Conservation (phyloP, 2,888 invertebrate genomes). For the Tortricodes alternella region DNA sequence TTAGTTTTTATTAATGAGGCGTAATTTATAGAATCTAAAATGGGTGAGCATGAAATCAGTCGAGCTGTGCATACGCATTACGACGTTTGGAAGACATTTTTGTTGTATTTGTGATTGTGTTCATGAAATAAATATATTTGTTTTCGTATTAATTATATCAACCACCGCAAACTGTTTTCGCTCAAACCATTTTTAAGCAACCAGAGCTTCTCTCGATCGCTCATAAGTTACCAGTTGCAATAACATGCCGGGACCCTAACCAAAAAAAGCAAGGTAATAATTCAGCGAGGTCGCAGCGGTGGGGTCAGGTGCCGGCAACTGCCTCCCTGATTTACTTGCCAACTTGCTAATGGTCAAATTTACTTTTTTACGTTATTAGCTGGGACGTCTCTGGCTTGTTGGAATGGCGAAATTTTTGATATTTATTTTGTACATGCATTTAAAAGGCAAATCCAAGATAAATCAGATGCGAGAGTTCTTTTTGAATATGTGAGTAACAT, state of each 20-base stretch:
- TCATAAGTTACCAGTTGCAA: slow-evolving; percentile 28
- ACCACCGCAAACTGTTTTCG: slow-evolving; percentile 37
- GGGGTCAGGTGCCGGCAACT: slow-evolving; percentile 50
- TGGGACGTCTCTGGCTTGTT: slow-evolving; percentile 12
- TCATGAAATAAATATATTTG: too few relatives aligned
- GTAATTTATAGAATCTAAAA: too few relatives aligned
- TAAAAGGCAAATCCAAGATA: background rate
- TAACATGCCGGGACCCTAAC: slow-evolving; percentile 35
- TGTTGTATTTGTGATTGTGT: too few relatives aligned
- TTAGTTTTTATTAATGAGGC: too few relatives aligned
- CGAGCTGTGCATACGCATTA: too few relatives aligned
- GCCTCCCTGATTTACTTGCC: slow-evolving; percentile 46
- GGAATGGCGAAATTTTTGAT: background rate
- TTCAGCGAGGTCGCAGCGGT: slow-evolving; percentile 37
- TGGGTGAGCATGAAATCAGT: too few relatives aligned
- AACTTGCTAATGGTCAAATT: slow-evolving; percentile 49
- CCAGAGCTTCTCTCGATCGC: background rate
- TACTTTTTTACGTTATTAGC: slow-evolving; percentile 38
- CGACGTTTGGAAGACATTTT: too few relatives aligned
- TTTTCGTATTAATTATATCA: too few relatives aligned
- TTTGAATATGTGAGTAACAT: too few relatives aligned
- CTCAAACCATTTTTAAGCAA: background rate
- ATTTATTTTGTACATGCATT: background rate
- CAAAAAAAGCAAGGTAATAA: slow-evolving; percentile 49
- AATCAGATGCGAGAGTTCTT: background rate